phyloP scores from a whole-genome alignment of 1,140 invertebrate species.

The Neoseiulus cucumeris region DNA sequence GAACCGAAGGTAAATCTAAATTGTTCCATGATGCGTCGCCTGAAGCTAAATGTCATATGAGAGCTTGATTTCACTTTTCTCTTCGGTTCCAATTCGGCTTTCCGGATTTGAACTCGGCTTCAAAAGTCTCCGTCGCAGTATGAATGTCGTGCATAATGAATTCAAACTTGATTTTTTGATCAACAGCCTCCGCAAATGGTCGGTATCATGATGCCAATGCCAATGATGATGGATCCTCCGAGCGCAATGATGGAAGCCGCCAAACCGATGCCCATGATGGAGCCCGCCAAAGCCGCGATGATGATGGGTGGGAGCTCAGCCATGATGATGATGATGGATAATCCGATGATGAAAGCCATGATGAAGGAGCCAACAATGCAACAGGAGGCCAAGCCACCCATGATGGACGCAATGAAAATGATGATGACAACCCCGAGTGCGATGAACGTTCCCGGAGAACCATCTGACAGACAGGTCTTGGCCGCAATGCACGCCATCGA shows the following conservation, averaged over 20 bases:
- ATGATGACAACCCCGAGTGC: neutral
- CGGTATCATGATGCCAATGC: conserved; percentile 7
- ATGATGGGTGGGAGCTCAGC: neutral
- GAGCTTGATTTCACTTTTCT: neutral
- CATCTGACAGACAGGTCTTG: neutral
- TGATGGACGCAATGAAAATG: neutral
- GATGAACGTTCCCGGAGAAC: neutral
- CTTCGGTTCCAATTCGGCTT: neutral
- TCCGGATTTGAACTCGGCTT: neutral
- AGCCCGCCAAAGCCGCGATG: neutral
- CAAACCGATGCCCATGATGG: neutral
- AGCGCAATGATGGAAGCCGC: neutral
- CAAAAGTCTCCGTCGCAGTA: no score
- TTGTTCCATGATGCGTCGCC: no score
- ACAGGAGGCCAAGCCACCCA: neutral
- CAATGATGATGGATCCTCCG: conserved; percentile 1
- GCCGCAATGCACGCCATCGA: neutral
- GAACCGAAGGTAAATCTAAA: neutral
- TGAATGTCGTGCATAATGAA: no score
- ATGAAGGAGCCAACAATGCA: neutral
- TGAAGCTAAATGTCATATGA: no score
- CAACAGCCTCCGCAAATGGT: conserved; percentile 2
- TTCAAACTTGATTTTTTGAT: no score
- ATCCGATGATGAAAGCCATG: neutral
- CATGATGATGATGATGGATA: neutral